These are phyloP conservation scores for Erebia palarica DNA, from an alignment of 2,888 invertebrate genomes.

Conservation along the genomic window DNA sequence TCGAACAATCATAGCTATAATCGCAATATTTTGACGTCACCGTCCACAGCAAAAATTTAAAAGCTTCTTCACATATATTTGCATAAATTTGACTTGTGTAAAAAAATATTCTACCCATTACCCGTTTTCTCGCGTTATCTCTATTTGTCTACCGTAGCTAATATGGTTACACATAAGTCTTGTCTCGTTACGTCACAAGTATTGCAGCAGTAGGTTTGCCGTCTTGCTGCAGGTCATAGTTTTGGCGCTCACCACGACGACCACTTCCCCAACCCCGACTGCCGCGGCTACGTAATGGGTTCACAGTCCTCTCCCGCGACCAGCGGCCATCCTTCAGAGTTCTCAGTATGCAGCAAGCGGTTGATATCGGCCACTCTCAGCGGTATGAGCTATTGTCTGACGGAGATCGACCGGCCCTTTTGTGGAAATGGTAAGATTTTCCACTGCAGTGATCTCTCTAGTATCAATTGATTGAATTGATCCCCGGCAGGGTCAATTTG, in stretches of 20 bases:
- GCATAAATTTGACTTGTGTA: no score
- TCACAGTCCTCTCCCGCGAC: conserved; percentile 63
- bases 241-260: conserved; percentile 82
- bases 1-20: no score
- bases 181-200: neutral
- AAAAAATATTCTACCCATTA: no score
- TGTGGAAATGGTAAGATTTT: conserved; percentile 76
- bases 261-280: conserved; percentile 65
- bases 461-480: no score
- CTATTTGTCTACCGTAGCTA: no score
- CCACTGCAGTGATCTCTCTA: neutral
- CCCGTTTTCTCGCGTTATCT: neutral
- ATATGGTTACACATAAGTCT: no score
- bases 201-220: no score
- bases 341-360: conserved; percentile 77
- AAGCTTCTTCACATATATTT: no score
- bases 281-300: conserved; percentile 76
- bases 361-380: conserved; percentile 70
- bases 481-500: no score
- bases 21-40: no score
- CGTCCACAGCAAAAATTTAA: no score
- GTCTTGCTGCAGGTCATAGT: conserved; percentile 67
- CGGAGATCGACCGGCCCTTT: conserved; percentile 66
- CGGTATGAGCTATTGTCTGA: conserved; percentile 76
- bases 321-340: conserved; percentile 62